Evolutionary conservation across 2,797 vertebrate species (phyloP).

Genomic region (Acanthopagrus latus): DNA sequence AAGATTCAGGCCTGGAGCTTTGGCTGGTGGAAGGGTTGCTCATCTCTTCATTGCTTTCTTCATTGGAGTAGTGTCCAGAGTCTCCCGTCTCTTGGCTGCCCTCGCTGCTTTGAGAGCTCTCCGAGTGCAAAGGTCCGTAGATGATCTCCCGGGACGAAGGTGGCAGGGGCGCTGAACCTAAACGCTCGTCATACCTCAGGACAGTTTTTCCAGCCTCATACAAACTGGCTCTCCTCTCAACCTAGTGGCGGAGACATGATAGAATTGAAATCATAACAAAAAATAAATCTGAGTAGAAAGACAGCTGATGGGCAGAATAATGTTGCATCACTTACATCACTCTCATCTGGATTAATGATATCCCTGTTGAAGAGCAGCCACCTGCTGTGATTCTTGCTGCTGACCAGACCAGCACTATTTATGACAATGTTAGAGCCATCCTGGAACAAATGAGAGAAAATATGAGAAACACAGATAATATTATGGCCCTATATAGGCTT

Average conservation of each 20-base stretch:
- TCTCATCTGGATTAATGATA: constrained; percentile 71
- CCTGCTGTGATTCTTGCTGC: constrained; percentile 78
- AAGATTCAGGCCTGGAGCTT: constrained; percentile 66
- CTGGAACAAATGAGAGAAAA: constrained; percentile 75
- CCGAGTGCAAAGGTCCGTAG: constrained; percentile 78
- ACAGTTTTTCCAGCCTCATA: constrained; percentile 87
- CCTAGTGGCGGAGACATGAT: constrained; percentile 68
- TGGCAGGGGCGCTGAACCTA: constrained; percentile 73
- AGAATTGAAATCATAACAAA: neutral
- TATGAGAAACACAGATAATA: neutral
- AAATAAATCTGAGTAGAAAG: neutral
- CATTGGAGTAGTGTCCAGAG: constrained; percentile 93
- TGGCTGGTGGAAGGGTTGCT: constrained; percentile 80
- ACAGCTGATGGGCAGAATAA: neutral
- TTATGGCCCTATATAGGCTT: neutral
- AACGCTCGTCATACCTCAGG: constrained; percentile 80
- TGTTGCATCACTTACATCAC: constrained; percentile 82
- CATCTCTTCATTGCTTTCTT: constrained; percentile 89
- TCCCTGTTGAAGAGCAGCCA: constrained; percentile 84
- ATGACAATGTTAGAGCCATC: constrained; percentile 88
- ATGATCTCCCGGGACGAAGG: constrained; percentile 80
- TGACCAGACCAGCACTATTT: constrained; percentile 84
- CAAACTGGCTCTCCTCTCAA: constrained; percentile 83
- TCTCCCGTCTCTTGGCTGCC: constrained; percentile 94
- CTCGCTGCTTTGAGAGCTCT: constrained; percentile 91